These are phyloP conservation scores for Drosophila limbata DNA, from an alignment of 2,888 invertebrate genomes.

Conservation along the genomic window DNA sequence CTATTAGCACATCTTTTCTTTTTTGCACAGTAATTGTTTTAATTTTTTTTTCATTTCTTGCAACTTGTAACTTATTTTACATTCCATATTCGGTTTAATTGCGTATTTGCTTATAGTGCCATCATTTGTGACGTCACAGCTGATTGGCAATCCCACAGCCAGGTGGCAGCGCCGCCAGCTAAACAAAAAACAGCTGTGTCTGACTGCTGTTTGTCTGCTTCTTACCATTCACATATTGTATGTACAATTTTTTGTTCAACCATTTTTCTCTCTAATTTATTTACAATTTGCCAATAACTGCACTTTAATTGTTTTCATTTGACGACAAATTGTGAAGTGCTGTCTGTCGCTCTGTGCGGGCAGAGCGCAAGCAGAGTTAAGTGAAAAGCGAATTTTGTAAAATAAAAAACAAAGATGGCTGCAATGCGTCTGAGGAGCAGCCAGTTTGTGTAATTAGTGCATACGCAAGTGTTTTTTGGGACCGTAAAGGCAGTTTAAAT, in stretches of 20 bases:
- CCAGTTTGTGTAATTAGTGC: constrained; percentile 43
- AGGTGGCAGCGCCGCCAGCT: constrained; percentile 58
- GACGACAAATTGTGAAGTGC: neutral
- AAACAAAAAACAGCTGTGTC: constrained; percentile 75
- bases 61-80: too few relatives aligned
- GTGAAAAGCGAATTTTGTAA: constrained; percentile 22
- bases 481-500: constrained; percentile 3
- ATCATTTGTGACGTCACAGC: constrained; percentile 33
- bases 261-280: constrained; percentile 33
- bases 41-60: too few relatives aligned
- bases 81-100: too few relatives aligned
- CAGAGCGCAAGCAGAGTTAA: constrained; percentile 10
- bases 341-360: constrained; percentile 5
- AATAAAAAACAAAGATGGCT: constrained; percentile 50
- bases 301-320: constrained; percentile 33
- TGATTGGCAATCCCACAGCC: constrained; percentile 2
- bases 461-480: constrained; percentile 40
- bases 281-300: constrained; percentile 37
- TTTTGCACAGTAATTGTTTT: too few relatives aligned
- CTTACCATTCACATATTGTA: constrained; percentile 43
- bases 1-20: neutral
- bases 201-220: constrained; percentile 59
- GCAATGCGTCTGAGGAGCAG: constrained; percentile 23
- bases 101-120: neutral
- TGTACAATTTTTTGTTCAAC: constrained; percentile 56